A percentile compares a stretch with the other conserved stretches of the same genome.
Evolutionary conservation across 2,888 invertebrate genomes (phyloP).

Genomic region (Orthosia cruda): DNA sequence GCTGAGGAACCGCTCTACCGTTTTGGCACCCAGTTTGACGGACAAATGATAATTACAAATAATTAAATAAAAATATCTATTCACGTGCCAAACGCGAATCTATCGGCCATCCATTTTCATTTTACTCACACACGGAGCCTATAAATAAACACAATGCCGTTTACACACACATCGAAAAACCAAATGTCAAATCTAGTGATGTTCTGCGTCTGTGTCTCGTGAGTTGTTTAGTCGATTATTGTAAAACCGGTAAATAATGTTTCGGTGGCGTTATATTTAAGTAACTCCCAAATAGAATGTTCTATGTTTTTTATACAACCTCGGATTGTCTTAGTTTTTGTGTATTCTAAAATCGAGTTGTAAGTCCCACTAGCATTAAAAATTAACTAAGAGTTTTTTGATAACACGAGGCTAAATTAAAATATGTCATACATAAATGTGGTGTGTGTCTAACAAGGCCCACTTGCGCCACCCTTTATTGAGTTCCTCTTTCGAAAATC

Average conservation of each 20-base stretch:
- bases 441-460: too few species aligned
- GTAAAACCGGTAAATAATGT: slow-evolving; percentile 36
- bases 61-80: slow-evolving; percentile 81
- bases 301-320: too few species aligned
- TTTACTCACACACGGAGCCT: slow-evolving; percentile 72
- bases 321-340: too few species aligned
- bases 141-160: slow-evolving; percentile 54
- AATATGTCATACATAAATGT: too few species aligned
- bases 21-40: slow-evolving; percentile 92
- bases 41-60: slow-evolving; percentile 75
- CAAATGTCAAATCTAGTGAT: slow-evolving; percentile 66
- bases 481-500: too few species aligned
- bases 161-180: slow-evolving; percentile 46
- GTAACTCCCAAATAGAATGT: too few species aligned
- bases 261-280: too few species aligned
- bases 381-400: too few species aligned
- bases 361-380: too few species aligned
- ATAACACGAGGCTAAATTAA: too few species aligned
- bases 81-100: slow-evolving; percentile 85
- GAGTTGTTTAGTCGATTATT: slow-evolving; percentile 51
- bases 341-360: too few species aligned
- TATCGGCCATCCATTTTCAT: slow-evolving; percentile 85
- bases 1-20: slow-evolving; percentile 88
- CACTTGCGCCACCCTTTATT: too few species aligned
- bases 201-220: not conserved